Base-by-base conservation (phyloP, 2,113 vertebrate species). In the Crotalus viridis region DNA sequence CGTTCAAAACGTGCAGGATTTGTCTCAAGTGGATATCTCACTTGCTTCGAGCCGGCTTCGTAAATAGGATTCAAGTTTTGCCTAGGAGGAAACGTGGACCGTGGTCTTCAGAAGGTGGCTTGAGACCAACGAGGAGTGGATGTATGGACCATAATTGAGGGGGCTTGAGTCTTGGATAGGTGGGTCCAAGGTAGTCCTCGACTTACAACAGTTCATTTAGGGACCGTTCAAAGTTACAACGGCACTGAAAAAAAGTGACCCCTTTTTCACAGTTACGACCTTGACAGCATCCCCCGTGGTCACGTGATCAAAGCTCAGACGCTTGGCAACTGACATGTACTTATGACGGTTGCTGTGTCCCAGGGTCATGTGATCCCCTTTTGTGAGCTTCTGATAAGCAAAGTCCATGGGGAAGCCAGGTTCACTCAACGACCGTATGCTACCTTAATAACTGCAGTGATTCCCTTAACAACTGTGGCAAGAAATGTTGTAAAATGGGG, bases 1-100 rank as follows among this genome's bases (percentile, higher is more conserved):
- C 94, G 88, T 93, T 95, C 88, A 13, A 90, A 48, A 95, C 59
- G 10, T 4, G 6, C 93, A 93, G 91, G 59, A 93, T 89, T 94
- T 92, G 91, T 93, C 87, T 86, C 93, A n/a, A 93, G 46, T 4
- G 87, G 91, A 90, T 85, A 94, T 91, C 90, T 17, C 21, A 88
- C 9, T 33, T 6, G 89, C 90, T 88, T 92, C 81, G 94, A 93
- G 93, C 6, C n/a, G 89, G 93, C 92, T 89, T 88, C 90, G 93
- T 94, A 93, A 43, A 88, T 22, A 15, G 3, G n/a, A 21, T 55
- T 0, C 46, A 64, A 55, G 57, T n/a, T 55, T 91, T 92, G 87
- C 56, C 28, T 94, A 46, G 13, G 26, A 52, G 5, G 88, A 55
- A 88, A 10, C 87, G 90, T 46, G 88, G 88, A 61, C 64, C 74